These are phyloP conservation scores for Neoascia interrupta DNA, from an alignment of 2,888 invertebrate genomes.

Conservation along the genomic window DNA sequence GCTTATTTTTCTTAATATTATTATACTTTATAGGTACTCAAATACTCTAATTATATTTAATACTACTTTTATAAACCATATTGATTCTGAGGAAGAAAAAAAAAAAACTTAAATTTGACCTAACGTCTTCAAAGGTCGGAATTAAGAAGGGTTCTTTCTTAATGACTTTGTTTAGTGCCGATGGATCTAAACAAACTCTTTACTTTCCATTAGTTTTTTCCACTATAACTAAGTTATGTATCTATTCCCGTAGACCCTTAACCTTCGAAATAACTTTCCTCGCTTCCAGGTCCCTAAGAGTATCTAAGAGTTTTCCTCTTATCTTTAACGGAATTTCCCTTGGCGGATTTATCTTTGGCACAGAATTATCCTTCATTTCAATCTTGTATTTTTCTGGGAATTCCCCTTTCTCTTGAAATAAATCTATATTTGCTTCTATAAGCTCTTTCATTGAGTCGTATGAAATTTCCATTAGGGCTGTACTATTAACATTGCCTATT, in stretches of 20 bases:
- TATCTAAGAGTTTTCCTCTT: conserved; percentile 55
- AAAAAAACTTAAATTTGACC: too few species aligned
- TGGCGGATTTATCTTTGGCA: conserved; percentile 50
- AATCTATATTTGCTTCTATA: conserved; percentile 44
- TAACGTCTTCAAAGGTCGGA: too few species aligned
- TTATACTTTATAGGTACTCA: too few species aligned
- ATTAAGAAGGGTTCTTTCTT: too few species aligned
- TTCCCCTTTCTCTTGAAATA: conserved; percentile 70
- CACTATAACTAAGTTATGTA: conserved; percentile 32
- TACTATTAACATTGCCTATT: conserved; percentile 1
- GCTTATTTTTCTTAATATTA: too few species aligned
- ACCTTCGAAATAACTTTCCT: conserved; percentile 52
- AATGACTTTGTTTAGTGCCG: conserved; percentile 18
- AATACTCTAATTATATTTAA: too few species aligned
- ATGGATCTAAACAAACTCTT: conserved; percentile 25
- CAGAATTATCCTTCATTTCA: conserved; percentile 36
- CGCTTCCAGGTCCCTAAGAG: conserved; percentile 49
- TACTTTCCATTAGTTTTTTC: conserved; percentile 16
- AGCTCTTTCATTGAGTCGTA: neutral
- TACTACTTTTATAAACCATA: too few species aligned
- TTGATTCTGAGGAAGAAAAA: too few species aligned
- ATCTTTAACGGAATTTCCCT: conserved; percentile 64
- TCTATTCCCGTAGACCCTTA: conserved; percentile 23
- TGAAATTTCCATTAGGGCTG: neutral
- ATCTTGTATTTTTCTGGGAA: conserved; percentile 58